Percentiles rank a stretch among this genome's conserved stretches.
phyloP scores from a whole-genome alignment of 2,113 vertebrate genomes.

The Theropithecus gelada region DNA sequence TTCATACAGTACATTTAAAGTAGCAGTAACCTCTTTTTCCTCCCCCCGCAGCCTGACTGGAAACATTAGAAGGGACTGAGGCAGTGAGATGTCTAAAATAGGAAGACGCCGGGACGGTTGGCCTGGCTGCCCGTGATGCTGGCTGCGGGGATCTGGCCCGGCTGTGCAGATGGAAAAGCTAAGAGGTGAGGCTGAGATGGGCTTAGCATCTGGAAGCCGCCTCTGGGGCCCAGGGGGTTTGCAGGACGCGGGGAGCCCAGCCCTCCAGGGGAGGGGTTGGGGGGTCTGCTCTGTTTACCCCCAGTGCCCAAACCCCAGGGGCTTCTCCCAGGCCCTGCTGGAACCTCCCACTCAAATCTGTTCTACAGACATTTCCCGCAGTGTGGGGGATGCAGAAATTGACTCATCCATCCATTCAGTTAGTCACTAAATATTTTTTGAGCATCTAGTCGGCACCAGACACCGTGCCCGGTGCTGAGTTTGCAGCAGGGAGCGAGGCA shows the following conservation, averaged over 20 bases:
- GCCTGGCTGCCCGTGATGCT: slow-evolving; percentile 66
- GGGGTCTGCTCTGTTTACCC: not conserved
- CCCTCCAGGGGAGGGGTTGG: not conserved
- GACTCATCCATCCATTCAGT: slow-evolving; percentile 78
- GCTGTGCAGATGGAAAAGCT: slow-evolving; percentile 56
- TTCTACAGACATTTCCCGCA: slow-evolving; percentile 78
- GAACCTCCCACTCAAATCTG: slow-evolving; percentile 79
- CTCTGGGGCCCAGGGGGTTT: not conserved
- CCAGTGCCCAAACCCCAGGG: slow-evolving; percentile 62
- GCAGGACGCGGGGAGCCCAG: not conserved
- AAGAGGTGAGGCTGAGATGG: slow-evolving; percentile 50
- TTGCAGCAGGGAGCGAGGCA: not conserved
- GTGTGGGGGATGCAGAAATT: slow-evolving; percentile 71
- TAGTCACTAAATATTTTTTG: slow-evolving; percentile 61
- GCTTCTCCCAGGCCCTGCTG: slow-evolving; percentile 71
- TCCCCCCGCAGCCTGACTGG: slow-evolving; percentile 80
- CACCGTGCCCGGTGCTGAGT: not conserved
- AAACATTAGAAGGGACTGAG: slow-evolving; percentile 79
- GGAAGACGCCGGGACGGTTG: slow-evolving; percentile 72
- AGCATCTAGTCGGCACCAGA: slow-evolving; percentile 63
- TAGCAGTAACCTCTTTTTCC: slow-evolving; percentile 85
- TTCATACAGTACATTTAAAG: slow-evolving; percentile 88
- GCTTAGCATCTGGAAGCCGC: slow-evolving; percentile 64
- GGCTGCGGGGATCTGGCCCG: slow-evolving; percentile 67
- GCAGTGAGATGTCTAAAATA: slow-evolving; percentile 80